Percentiles rank a stretch among this genome's conserved stretches.
phyloP scores from a whole-genome alignment of 1,140 invertebrate genomes.

The Bombus waltoni region DNA sequence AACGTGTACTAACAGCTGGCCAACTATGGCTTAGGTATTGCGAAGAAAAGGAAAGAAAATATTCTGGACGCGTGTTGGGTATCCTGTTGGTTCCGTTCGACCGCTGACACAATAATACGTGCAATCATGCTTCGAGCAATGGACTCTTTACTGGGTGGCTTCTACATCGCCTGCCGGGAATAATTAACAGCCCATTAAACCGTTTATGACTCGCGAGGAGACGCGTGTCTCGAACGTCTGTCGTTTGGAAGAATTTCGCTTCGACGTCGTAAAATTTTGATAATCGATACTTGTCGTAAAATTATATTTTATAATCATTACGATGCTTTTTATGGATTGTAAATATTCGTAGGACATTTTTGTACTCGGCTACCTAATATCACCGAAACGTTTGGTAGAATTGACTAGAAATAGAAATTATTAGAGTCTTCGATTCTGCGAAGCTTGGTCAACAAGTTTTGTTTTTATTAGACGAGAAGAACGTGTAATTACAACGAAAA shows the following conservation, averaged over 20 bases:
- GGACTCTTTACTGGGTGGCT: constrained; percentile 59
- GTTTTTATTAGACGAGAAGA: background rate
- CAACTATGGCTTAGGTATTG: constrained; percentile 64
- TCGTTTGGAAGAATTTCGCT: background rate
- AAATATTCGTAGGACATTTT: background rate
- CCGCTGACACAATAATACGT: constrained; percentile 80
- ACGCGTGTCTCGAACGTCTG: constrained; percentile 19
- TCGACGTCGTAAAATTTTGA: constrained; percentile 12
- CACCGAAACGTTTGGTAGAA: background rate
- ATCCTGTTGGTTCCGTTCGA: constrained; percentile 79
- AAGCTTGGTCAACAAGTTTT: too few species aligned
- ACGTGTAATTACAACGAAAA: background rate
- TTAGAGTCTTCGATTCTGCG: too few species aligned
- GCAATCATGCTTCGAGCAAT: constrained; percentile 70
- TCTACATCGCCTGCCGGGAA: constrained; percentile 61
- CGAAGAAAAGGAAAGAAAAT: constrained; percentile 57
- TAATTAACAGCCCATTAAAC: constrained; percentile 65
- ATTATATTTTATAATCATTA: background rate
- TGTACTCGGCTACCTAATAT: background rate
- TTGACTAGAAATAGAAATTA: too few species aligned
- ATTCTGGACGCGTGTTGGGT: constrained; percentile 77
- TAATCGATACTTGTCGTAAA: background rate
- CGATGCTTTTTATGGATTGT: background rate
- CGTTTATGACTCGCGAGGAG: constrained; percentile 36
- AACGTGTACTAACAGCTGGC: constrained; percentile 50